Conservation (phyloP, 1,140 invertebrate genomes). For the Stegodyphus mimosarum region DNA sequence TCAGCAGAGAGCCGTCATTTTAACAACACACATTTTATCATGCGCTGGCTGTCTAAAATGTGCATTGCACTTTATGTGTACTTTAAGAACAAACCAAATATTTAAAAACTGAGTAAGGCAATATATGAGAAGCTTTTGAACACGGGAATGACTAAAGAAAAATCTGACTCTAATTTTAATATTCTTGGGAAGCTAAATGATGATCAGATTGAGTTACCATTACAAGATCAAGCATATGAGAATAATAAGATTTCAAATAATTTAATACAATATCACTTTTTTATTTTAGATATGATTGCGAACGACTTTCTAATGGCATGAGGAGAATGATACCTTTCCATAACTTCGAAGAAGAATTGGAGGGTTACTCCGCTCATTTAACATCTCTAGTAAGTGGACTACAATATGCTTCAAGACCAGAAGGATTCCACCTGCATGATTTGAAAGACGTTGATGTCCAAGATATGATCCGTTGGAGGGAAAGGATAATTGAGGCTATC, state of each 20-base stretch:
- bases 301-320: slow-evolving; percentile 45
- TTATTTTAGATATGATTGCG: slow-evolving; percentile 47
- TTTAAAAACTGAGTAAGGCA: no score
- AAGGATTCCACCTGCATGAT: slow-evolving; percentile 69
- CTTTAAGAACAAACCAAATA: no score
- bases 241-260: background rate
- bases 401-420: slow-evolving; percentile 73
- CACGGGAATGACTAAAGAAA: no score
- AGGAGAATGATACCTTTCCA: slow-evolving; percentile 56
- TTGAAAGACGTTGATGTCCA: slow-evolving; percentile 67
- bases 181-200: no score
- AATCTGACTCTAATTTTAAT: no score
- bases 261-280: background rate
- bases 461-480: slow-evolving; percentile 67
- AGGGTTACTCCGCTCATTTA: slow-evolving; percentile 74
- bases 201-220: no score
- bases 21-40: no score
- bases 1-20: no score
- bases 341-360: slow-evolving; percentile 63
- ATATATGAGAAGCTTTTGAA: no score
- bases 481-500: slow-evolving; percentile 61
- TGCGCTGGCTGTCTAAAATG: no score
- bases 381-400: slow-evolving; percentile 75
- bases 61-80: no score
- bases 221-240: background rate